These are phyloP conservation scores for Daktulosphaira vitifoliae DNA, from an alignment of 1,140 invertebrate species.

Conservation along the genomic window DNA sequence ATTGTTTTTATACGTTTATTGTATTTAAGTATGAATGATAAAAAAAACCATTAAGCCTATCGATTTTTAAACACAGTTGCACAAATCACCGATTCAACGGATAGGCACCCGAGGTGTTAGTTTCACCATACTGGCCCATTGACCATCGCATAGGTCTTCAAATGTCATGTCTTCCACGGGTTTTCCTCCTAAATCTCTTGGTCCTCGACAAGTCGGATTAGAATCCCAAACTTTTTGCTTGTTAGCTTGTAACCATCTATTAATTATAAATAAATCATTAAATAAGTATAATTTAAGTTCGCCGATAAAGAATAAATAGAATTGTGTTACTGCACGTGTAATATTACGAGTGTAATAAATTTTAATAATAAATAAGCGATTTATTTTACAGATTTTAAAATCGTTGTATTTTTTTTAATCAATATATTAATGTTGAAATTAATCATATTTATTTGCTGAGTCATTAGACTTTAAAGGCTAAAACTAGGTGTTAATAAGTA, in stretches of 20 bases:
- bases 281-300: background rate
- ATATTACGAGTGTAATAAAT: too few species aligned
- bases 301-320: too few species aligned
- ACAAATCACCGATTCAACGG: slow-evolving; percentile 17
- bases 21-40: background rate
- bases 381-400: too few species aligned
- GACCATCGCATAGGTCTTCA: slow-evolving; percentile 67
- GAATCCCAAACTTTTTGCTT: slow-evolving; percentile 62
- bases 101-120: slow-evolving; percentile 57
- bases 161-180: slow-evolving; percentile 62
- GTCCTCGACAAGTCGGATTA: slow-evolving; percentile 63
- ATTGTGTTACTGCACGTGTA: too few species aligned
- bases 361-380: too few species aligned
- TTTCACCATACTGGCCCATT: slow-evolving; percentile 76
- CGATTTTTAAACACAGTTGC: background rate
- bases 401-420: too few species aligned
- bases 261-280: too few species aligned
- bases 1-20: background rate
- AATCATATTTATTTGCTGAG: too few species aligned
- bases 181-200: slow-evolving; percentile 60
- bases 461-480: too few species aligned
- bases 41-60: slow-evolving; percentile 14
- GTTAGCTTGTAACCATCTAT: slow-evolving; percentile 58
- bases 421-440: too few species aligned
- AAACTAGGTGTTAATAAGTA: too few species aligned